These are phyloP conservation scores for Neolamprologus sp. DNA, from an alignment of 2,113 vertebrate species.

Conservation along the genomic window DNA sequence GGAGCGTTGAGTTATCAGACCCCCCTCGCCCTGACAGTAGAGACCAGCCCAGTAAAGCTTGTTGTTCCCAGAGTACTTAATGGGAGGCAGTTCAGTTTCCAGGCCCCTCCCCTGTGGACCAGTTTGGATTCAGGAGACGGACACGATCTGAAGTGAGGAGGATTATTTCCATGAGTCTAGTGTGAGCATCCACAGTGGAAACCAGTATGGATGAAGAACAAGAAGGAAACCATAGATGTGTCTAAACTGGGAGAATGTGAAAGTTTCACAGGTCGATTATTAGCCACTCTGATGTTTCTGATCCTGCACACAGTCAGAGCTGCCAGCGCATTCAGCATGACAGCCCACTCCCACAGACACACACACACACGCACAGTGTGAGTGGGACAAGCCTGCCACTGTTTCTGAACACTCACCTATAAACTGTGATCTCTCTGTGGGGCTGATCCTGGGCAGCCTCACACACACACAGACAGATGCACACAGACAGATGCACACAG, in stretches of 20 bases:
- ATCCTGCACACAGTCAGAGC: neutral
- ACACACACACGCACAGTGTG: neutral
- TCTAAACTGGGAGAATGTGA: neutral
- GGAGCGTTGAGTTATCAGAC: neutral
- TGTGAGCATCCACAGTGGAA: neutral
- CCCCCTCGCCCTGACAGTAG: neutral
- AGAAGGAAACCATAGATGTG: neutral
- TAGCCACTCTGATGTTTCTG: neutral
- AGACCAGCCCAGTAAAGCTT: neutral
- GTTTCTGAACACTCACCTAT: neutral
- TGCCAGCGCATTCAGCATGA: neutral
- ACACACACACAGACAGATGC: accelerated
- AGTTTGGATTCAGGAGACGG: neutral
- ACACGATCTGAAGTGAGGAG: neutral
- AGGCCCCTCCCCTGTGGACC: neutral
- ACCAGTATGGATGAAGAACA: neutral
- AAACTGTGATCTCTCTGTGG: neutral
- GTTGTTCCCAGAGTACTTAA: neutral
- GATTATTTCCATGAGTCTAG: neutral
- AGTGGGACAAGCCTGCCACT: neutral
- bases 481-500: accelerated
- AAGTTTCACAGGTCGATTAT: neutral
- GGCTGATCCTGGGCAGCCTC: neutral
- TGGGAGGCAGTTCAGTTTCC: neutral
- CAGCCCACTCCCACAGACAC: too few species aligned